These are phyloP conservation scores for Vollenhovia emeryi DNA, from an alignment of 1,140 invertebrate genomes.

Conservation along the genomic window DNA sequence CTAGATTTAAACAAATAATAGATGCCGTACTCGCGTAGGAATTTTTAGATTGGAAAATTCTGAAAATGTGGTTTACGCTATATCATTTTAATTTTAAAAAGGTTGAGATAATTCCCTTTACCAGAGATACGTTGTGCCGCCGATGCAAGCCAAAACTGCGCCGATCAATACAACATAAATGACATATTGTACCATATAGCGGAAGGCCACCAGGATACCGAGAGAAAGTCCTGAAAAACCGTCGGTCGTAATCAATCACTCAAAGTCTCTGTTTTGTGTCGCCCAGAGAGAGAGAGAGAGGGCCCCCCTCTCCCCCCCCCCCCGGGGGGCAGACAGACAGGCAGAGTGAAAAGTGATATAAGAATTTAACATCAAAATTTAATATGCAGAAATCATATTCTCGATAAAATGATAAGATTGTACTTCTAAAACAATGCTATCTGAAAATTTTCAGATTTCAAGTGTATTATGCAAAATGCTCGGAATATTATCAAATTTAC, in stretches of 20 bases:
- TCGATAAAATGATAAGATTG: neutral
- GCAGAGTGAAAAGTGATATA: conserved; percentile 11
- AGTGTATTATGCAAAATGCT: neutral
- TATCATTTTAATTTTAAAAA: neutral
- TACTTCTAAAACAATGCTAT: neutral
- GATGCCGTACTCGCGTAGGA: neutral
- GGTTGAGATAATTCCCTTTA: conserved; percentile 78
- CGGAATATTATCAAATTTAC: neutral
- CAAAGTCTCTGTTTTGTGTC: neutral
- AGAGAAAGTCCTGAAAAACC: conserved; percentile 86
- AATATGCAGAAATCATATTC: neutral
- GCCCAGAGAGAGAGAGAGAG: too few relatives aligned
- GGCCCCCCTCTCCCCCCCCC: too few relatives aligned
- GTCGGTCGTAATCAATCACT: conserved; percentile 34
- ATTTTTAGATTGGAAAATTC: neutral
- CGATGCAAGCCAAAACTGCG: conserved; percentile 87
- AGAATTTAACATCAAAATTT: conserved; percentile 34
- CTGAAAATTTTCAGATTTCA: neutral
- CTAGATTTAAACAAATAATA: conserved; percentile 4
- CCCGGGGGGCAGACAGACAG: too few relatives aligned
- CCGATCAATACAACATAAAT: conserved; percentile 90
- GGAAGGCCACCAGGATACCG: conserved; percentile 87
- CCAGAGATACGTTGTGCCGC: conserved; percentile 89
- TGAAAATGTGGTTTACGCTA: neutral
- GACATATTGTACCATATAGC: conserved; percentile 88